Evolutionary conservation across 2,888 invertebrate species (phyloP).

Genomic region (Caenorhabditis sp.): DNA sequence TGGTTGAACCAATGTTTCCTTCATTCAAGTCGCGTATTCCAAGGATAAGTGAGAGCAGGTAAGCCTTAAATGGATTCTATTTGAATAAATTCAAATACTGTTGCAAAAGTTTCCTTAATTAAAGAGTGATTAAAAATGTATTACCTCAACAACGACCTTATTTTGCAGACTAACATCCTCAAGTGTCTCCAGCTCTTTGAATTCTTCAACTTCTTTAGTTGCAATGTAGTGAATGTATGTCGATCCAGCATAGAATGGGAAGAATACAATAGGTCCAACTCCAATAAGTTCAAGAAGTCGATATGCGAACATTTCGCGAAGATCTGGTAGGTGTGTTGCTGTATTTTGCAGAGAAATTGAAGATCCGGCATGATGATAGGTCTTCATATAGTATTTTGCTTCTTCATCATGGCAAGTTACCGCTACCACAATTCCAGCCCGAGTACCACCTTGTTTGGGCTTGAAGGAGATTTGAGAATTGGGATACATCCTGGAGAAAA

Average conservation of each 20-base stretch:
- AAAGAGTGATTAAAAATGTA: conserved; percentile 41
- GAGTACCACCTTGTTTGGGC: conserved; percentile 51
- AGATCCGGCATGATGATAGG: conserved; percentile 61
- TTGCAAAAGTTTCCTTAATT: conserved; percentile 36
- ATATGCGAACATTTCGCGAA: conserved; percentile 65
- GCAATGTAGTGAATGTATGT: conserved; percentile 55
- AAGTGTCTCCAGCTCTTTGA: conserved; percentile 56
- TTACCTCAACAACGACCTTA: conserved; percentile 57
- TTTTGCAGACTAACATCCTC: conserved; percentile 44
- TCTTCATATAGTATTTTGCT: conserved; percentile 57
- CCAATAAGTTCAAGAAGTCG: conserved; percentile 53
- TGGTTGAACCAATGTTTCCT: conserved; percentile 63
- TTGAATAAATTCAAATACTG: conserved; percentile 38
- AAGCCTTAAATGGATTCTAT: conserved; percentile 63
- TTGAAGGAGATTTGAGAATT: conserved; percentile 53
- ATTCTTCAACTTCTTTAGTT: conserved; percentile 57
- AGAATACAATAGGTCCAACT: conserved; percentile 60
- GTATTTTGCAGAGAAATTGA: conserved; percentile 56
- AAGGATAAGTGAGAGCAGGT: conserved; percentile 62
- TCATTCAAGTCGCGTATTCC: conserved; percentile 64
- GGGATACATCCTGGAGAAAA: conserved; percentile 55
- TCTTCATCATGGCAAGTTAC: conserved; percentile 48
- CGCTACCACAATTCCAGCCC: conserved; percentile 51
- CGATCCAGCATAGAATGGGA: conserved; percentile 55
- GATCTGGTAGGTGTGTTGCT: conserved; percentile 58